These are phyloP conservation scores for Pipistrellus kuhlii DNA, from an alignment of 2,797 vertebrate species.

Conservation along the genomic window DNA sequence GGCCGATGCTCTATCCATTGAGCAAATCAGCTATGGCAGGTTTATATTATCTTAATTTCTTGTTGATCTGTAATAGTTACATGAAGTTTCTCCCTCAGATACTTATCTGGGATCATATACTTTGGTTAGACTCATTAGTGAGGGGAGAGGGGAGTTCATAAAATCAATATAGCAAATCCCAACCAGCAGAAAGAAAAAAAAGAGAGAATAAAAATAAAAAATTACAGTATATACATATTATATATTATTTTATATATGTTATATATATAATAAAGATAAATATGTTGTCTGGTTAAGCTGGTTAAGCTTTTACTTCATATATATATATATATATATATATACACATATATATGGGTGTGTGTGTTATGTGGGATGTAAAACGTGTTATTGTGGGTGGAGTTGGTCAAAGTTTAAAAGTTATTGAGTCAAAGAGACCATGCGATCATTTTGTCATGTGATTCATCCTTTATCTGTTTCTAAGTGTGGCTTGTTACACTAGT, in stretches of 20 bases:
- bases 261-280: neutral
- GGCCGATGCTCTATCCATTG: no score
- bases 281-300: neutral
- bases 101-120: neutral
- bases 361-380: neutral
- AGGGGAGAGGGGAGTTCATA: neutral
- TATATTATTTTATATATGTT: no score
- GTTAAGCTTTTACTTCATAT: neutral
- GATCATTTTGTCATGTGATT: neutral
- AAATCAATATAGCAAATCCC: slow-evolving; percentile 29
- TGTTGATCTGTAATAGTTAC: neutral
- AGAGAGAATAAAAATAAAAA: neutral
- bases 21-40: neutral
- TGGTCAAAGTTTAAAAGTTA: slow-evolving; percentile 27
- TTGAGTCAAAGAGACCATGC: neutral
- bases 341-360: no score
- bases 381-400: neutral
- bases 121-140: slow-evolving; percentile 16
- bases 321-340: no score
- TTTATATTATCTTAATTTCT: slow-evolving; percentile 17
- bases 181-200: neutral
- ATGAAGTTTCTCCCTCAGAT: neutral
- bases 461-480: neutral
- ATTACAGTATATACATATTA: neutral
- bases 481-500: neutral